phyloP scores from a whole-genome alignment of 2,113 vertebrate genomes.

The Callospermophilus lateralis region DNA sequence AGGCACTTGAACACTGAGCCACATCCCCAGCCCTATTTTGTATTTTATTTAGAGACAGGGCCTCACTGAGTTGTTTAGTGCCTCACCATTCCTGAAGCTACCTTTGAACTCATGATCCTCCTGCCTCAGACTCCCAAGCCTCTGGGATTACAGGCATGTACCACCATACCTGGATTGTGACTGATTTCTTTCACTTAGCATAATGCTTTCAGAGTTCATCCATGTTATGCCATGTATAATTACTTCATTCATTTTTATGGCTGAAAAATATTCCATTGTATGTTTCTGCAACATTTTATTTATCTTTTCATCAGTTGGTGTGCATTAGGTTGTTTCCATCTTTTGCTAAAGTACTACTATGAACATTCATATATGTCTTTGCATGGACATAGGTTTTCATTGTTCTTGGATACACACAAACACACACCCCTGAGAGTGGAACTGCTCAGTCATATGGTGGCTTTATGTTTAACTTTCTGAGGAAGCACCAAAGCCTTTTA shows the following conservation, averaged over 20 bases:
- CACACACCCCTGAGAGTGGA: background rate
- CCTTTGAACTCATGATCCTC: too few species aligned
- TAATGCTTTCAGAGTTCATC: constrained; percentile 7
- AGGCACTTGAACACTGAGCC: too few species aligned
- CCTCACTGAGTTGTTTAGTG: too few species aligned
- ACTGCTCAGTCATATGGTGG: background rate
- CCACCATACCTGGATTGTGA: too few species aligned
- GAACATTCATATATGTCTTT: constrained; percentile 8
- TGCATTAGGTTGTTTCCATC: background rate
- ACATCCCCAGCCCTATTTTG: too few species aligned
- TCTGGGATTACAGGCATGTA: too few species aligned
- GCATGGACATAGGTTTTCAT: background rate
- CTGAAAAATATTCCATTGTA: background rate
- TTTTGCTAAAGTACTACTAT: background rate
- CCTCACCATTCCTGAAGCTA: too few species aligned
- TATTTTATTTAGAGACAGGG: too few species aligned
- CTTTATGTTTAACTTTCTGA: constrained; percentile 36
- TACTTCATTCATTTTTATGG: constrained; percentile 37
- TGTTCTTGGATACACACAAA: constrained; percentile 8
- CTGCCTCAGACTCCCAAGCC: too few species aligned
- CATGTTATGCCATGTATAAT: background rate
- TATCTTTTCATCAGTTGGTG: background rate
- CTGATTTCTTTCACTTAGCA: constrained; percentile 2
- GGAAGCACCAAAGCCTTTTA: background rate
- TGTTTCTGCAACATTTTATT: constrained; percentile 2